Evolutionary conservation across 2,888 invertebrate genomes (phyloP).

Genomic region (Prosopocoilus inquinatus): DNA sequence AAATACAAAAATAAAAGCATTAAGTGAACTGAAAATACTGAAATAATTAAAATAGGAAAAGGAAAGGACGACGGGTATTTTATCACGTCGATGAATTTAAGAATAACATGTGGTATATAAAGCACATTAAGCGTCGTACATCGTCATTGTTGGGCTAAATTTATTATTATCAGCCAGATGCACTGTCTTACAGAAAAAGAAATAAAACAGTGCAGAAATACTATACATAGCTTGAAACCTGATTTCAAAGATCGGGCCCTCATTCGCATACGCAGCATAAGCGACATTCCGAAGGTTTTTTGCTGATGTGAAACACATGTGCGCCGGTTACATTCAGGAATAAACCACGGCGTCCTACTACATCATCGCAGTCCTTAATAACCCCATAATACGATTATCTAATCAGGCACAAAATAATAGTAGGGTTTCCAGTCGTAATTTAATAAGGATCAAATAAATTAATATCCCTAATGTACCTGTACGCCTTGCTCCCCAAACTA

Average conservation of each 20-base stretch:
- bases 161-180: slow-evolving; percentile 12
- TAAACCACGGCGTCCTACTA: no score
- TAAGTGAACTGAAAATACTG: no score
- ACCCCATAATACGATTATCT: no score
- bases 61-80: no score
- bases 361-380: no score
- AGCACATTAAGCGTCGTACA: slow-evolving; percentile 2
- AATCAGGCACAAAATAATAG: no score
- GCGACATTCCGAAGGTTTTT: not conserved
- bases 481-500: slow-evolving; percentile 7
- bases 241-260: slow-evolving; percentile 8
- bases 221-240: slow-evolving; percentile 7
- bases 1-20: no score
- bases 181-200: not conserved
- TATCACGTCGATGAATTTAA: not conserved
- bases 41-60: no score
- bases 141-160: slow-evolving; percentile 4
- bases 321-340: not conserved
- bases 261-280: slow-evolving; percentile 5
- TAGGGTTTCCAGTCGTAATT: slow-evolving; percentile 5
- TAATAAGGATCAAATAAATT: slow-evolving; percentile 20
- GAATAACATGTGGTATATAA: slow-evolving; percentile 7
- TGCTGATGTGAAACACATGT: not conserved
- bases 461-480: slow-evolving; percentile 15
- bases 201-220: slow-evolving; percentile 7